phyloP scores from a whole-genome alignment of 2,888 invertebrate species.

The Leucozona laternaria region DNA sequence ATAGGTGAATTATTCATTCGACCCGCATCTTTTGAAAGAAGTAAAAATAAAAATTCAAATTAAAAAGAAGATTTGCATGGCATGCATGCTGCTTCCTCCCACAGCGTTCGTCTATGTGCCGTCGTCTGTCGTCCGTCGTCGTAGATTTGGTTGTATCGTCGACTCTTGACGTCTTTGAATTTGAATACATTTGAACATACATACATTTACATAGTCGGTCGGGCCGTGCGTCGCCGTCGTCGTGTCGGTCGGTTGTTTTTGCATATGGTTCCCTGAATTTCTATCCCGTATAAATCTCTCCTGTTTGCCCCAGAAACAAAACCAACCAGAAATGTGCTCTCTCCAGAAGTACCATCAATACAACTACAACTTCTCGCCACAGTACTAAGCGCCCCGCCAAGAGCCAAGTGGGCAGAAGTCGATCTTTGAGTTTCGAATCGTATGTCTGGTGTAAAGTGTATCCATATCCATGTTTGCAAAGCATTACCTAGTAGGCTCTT shows the following conservation, averaged over 20 bases:
- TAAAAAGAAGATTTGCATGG: conserved; percentile 66
- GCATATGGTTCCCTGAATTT: conserved; percentile 54
- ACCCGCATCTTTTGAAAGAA: conserved; percentile 65
- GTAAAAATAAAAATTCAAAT: conserved; percentile 66
- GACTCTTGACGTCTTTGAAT: conserved; percentile 8
- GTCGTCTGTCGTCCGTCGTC: conserved; percentile 1
- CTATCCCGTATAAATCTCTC: conserved; percentile 54
- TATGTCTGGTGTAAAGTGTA: conserved; percentile 35
- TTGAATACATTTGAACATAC: too few species aligned
- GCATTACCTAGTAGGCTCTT: conserved; percentile 48
- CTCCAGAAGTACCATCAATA: conserved; percentile 36
- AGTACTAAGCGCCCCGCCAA: not conserved
- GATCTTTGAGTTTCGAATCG: conserved; percentile 64
- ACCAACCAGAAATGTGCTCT: conserved; percentile 26
- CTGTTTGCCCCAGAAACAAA: conserved; percentile 61
- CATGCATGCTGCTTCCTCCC: conserved; percentile 56
- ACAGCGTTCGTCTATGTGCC: conserved; percentile 15
- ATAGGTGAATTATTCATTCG: conserved; percentile 69
- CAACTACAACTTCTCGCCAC: conserved; percentile 34
- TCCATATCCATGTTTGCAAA: conserved; percentile 47
- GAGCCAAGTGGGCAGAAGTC: conserved; percentile 60
- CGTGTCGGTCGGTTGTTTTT: conserved; percentile 31
- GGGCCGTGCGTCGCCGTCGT: too few species aligned
- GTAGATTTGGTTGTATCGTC: not conserved
- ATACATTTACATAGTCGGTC: not conserved